Evolutionary conservation across 2,113 vertebrate genomes (phyloP).

Genomic region (Nettapus auritus): DNA sequence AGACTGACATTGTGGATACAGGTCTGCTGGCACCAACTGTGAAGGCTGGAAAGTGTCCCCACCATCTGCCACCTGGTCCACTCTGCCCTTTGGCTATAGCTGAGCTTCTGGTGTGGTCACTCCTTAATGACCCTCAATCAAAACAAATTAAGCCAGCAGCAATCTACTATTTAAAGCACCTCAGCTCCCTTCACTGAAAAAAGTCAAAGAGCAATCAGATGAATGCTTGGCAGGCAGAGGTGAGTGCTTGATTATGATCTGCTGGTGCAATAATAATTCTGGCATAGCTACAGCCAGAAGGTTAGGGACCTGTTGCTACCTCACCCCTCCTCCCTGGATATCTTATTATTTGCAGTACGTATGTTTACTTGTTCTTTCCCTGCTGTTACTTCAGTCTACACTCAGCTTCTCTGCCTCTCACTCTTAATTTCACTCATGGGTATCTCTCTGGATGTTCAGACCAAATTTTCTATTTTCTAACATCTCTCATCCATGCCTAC

Average conservation of each 20-base stretch:
- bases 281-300: neutral
- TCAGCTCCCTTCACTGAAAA: neutral
- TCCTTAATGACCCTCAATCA: constrained; percentile 30
- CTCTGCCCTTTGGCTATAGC: neutral
- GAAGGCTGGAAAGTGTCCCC: neutral
- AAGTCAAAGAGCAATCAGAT: neutral
- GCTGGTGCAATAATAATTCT: neutral
- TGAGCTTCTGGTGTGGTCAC: constrained; percentile 28
- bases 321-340: accelerated
- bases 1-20: neutral
- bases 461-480: neutral
- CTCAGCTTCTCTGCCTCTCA: accelerated
- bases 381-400: neutral
- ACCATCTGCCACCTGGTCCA: constrained; percentile 9
- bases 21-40: neutral
- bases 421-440: neutral
- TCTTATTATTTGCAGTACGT: neutral
- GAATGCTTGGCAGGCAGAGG: neutral
- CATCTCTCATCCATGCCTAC: neutral
- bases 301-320: neutral
- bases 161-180: neutral
- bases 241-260: neutral
- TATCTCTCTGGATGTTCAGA: neutral
- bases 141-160: neutral
- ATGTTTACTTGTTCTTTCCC: neutral